These are phyloP conservation scores for Rallus crepitans DNA, from an alignment of 2,797 vertebrate genomes.

Conservation along the genomic window DNA sequence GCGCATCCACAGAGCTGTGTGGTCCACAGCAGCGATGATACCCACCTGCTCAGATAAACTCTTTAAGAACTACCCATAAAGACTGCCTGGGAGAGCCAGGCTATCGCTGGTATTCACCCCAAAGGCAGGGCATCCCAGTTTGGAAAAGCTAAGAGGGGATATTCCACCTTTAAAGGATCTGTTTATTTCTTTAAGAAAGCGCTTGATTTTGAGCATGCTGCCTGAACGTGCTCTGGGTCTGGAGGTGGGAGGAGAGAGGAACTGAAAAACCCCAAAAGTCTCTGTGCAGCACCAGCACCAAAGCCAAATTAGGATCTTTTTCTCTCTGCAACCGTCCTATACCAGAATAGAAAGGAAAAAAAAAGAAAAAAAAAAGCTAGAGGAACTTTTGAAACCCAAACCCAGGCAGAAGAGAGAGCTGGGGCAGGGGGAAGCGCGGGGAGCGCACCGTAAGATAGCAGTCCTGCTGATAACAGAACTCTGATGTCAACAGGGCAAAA, in stretches of 20 bases:
- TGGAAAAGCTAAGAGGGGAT: background rate
- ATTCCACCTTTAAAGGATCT: conserved; percentile 23
- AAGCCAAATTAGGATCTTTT: background rate
- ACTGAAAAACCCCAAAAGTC: background rate
- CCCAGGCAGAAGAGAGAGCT: rapidly evolving
- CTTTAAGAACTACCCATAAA: background rate
- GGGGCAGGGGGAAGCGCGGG: rapidly evolving
- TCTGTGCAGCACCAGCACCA: background rate
- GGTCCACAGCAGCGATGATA: background rate
- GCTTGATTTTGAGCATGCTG: background rate
- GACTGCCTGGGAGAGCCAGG: background rate
- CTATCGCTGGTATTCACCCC: background rate
- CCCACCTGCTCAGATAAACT: rapidly evolving
- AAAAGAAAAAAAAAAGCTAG: background rate
- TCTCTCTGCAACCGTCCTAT: background rate
- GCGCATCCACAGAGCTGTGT: rapidly evolving
- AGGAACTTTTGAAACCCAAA: background rate
- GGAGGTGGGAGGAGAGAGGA: conserved; percentile 41
- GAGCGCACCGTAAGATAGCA: background rate
- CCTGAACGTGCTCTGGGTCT: background rate
- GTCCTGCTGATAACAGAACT: background rate
- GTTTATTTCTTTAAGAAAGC: conserved; percentile 34
- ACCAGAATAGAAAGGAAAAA: background rate
- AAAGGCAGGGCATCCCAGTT: background rate
- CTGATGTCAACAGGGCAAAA: background rate